Percentiles rank a stretch among this genome's conserved stretches.
These are phyloP conservation scores for Dolichotis patagonum DNA, from an alignment of 2,113 vertebrate species.

Conservation along the genomic window DNA sequence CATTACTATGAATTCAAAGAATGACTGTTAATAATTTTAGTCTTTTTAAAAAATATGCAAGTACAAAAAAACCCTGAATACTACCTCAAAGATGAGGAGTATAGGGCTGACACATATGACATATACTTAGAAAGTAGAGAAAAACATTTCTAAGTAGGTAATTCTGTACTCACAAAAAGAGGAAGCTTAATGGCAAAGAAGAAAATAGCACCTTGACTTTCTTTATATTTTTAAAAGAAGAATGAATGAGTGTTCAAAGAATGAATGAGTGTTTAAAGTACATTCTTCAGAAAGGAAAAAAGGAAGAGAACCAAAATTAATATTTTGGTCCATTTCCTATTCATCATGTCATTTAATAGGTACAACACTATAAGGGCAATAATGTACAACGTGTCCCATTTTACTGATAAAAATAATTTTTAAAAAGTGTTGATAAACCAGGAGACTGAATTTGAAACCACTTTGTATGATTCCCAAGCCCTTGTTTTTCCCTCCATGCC, in stretches of 20 bases:
- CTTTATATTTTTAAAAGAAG: background rate
- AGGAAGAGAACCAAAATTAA: background rate
- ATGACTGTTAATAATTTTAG: background rate
- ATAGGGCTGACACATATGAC: background rate
- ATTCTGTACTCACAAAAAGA: background rate
- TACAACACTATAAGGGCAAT: background rate
- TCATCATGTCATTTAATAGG: background rate
- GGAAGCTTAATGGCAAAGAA: background rate
- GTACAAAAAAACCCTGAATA: background rate
- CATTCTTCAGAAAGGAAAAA: background rate
- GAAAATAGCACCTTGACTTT: background rate
- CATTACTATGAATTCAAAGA: constrained; percentile 1
- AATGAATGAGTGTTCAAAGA: background rate
- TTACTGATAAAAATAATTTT: background rate
- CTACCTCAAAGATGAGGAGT: background rate
- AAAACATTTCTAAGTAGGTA: background rate
- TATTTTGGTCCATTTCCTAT: background rate
- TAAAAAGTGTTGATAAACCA: background rate
- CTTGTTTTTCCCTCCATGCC: background rate
- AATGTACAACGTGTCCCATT: background rate
- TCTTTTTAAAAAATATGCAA: background rate
- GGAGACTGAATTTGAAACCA: background rate
- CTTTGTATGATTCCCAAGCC: background rate
- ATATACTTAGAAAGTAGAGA: background rate
- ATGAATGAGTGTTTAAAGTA: background rate